Conservation (phyloP, 1,140 invertebrate genomes). For the Pinna nobilis region DNA sequence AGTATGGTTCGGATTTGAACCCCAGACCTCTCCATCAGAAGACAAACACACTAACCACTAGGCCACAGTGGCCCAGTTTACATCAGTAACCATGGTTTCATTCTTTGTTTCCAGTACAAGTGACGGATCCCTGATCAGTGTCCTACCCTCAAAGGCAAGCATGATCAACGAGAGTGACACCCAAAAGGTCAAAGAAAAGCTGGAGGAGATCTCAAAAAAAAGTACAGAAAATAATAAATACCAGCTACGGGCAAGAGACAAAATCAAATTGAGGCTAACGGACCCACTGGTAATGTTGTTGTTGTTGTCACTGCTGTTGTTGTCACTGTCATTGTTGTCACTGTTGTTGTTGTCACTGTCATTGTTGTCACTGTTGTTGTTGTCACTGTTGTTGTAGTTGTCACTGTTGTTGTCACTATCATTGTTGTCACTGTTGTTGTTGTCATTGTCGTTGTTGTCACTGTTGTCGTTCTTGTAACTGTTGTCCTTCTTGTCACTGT, state of each 20-base stretch:
- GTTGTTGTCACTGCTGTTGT: neutral
- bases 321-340: neutral
- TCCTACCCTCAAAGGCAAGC: constrained; percentile 40
- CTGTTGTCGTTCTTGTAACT: neutral
- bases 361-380: neutral
- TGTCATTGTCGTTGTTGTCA: neutral
- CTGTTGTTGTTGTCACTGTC: neutral
- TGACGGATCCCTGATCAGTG: constrained; percentile 31
- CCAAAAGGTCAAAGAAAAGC: neutral
- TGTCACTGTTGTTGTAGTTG: neutral
- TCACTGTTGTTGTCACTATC: neutral
- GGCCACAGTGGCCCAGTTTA: no score
- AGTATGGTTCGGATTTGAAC: no score
- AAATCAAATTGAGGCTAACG: constrained; percentile 39
- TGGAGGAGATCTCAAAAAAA: constrained; percentile 23
- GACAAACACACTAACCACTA: no score
- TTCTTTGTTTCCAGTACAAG: constrained; percentile 33
- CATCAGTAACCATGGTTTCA: no score
- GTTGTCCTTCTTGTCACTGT: neutral
- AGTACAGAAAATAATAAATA: constrained; percentile 6
- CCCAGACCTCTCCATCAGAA: no score
- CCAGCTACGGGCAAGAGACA: constrained; percentile 18
- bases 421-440: neutral
- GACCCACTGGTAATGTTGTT: constrained; percentile 43
- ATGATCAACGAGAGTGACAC: constrained; percentile 8